Base-by-base conservation (phyloP, 2,797 vertebrate genomes). In the Naso thynnoides region DNA sequence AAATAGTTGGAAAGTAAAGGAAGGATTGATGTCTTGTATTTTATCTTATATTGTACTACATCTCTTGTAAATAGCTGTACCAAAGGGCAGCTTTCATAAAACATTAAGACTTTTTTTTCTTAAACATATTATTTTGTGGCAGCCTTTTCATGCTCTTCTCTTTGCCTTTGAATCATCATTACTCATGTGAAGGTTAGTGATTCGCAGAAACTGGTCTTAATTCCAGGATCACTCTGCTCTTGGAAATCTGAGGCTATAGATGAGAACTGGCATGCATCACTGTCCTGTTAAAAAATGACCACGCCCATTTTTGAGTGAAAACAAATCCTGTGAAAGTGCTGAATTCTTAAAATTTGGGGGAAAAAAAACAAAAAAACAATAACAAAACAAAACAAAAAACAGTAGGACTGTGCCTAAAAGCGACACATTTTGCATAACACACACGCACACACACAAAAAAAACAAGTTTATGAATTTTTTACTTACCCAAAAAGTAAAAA, bases 81-180 rank as follows among this genome's bases (percentile, higher is more conserved):
- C 8, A 63, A 21, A 52, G 18, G 27, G 26, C 3, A 19, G 14
- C 10, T 3, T 41, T 58, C 13, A 56, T 49, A 42, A 53, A 70
- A 42, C 44, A 70, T 38, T 11, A 18, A 24, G 29, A 49, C 15
- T 24, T 49, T 38, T 13, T 52, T 52, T 56, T 27, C 15, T 60
- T 33, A 6, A 62, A 66, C 4, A 2, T 58, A 14, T 49, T 44
- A 23, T 42, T 72, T 54, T 4, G 0, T 26, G n/a, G n/a, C n/a
- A n/a, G 8, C 1, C 23, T 11, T 36, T 36, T 59, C 21, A 26
- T 53, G 19, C 31, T 47, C 10, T 44, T 29, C 18, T 31, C 29
- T 61, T 33, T 53, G 31, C 50, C n/a, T 57, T 33, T 62, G 23
- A 70, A 57, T 73, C 13, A 45, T 54, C 56, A 70, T 74, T 48